Evolutionary conservation across 2,888 invertebrate species (phyloP), one percentile per base, ranked within the genome.

Genomic region (Heteromurus nitidus): DNA sequence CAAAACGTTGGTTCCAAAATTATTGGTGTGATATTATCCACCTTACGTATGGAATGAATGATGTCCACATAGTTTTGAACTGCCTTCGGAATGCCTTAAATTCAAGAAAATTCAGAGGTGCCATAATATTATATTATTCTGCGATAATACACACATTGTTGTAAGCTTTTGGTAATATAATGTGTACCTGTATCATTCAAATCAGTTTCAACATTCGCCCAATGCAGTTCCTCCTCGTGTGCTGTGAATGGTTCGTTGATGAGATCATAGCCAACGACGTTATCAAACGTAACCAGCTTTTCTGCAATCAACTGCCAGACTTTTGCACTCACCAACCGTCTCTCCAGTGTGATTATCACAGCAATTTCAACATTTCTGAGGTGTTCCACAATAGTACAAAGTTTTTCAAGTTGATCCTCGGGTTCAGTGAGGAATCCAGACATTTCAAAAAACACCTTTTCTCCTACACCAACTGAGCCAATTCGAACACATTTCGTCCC

Each of bases 1-100:
- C 85, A 85, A 31, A 82, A 85, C 3, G 85, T 58, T 3, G 85
- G 83, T 36, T 85, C 85, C 16, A 85, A 53, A 18, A 85, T 72
- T 16, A 85, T 83, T 7, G 82, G 75, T 2, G 85, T 85, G 2
- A 22, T 3, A 11, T 24, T 18, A 30, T 85, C 85, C 1, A 80
- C 67, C 36, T 69, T 26, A 3, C 85, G 79, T n/a, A 85, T 82
- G 11, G 53, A 22, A 18, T 13, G n/a, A 22, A 81, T 79, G 11
- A 85, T 62, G 1, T 70, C 72, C 3, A 13, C 9, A 18, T 73
- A 80, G 7, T 2, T 47, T 13, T 24, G 22, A 1, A 58, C 22
- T 1, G 44, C 24, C 20, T n/a, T 20, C 13, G 24, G 31, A 1
- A 82, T 26, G 11, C 62, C 82, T 36, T 36, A 36, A 36, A 36